Percentiles rank a stretch among this genome's conserved stretches.
These are phyloP conservation scores for Phataginus tricuspis DNA, from an alignment of 2,797 vertebrate genomes.

Conservation along the genomic window DNA sequence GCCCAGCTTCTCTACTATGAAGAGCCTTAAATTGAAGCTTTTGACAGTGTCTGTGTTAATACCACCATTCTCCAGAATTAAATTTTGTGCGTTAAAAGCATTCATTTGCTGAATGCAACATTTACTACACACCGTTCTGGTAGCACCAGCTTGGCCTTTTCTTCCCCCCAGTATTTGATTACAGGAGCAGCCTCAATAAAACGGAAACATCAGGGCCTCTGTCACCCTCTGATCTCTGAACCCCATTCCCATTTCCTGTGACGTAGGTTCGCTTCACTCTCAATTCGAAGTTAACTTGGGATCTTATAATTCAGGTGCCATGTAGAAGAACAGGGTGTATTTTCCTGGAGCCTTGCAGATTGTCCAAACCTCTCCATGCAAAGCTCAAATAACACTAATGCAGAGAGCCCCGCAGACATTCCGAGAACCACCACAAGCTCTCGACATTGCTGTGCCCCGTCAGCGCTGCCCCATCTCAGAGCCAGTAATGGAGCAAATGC, in stretches of 20 bases:
- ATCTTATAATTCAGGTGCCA: background rate
- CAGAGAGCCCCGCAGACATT: rapidly evolving
- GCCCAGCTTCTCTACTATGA: background rate
- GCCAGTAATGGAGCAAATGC: constrained; percentile 69
- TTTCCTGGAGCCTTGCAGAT: background rate
- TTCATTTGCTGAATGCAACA: background rate
- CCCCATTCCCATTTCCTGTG: background rate
- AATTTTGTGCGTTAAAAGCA: background rate
- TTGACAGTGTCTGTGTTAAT: background rate
- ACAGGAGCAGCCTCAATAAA: background rate
- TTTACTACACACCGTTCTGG: background rate
- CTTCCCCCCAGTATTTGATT: background rate
- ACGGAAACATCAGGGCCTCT: background rate
- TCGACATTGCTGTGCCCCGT: background rate
- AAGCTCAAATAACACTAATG: background rate
- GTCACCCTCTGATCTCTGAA: background rate
- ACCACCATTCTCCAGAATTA: background rate
- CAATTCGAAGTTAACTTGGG: background rate
- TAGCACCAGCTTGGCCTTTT: background rate
- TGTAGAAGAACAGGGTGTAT: background rate
- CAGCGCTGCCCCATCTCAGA: background rate
- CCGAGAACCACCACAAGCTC: background rate
- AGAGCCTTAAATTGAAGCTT: background rate
- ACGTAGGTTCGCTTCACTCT: background rate
- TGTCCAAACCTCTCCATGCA: background rate